These are phyloP conservation scores for Brachypteracias leptosomus DNA, from an alignment of 2,113 vertebrate genomes.

Conservation along the genomic window DNA sequence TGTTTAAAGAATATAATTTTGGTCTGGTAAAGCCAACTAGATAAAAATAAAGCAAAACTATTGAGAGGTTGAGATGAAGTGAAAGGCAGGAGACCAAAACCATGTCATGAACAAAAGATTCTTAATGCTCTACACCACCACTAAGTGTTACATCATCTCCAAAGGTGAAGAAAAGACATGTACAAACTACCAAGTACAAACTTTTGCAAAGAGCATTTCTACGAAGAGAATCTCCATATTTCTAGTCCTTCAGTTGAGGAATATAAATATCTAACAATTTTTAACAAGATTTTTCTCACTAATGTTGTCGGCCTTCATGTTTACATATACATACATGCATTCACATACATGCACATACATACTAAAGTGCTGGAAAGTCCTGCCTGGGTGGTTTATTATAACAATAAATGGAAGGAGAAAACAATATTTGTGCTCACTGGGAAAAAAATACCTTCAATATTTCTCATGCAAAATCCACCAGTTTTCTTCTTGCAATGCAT, in stretches of 20 bases:
- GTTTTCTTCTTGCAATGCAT: neutral
- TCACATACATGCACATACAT: neutral
- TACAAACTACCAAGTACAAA: neutral
- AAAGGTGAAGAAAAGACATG: neutral
- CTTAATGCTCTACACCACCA: neutral
- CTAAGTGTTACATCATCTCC: neutral
- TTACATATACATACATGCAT: accelerated
- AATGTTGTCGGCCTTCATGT: neutral
- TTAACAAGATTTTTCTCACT: neutral
- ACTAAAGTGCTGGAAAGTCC: neutral
- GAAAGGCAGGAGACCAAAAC: neutral
- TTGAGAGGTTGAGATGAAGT: neutral
- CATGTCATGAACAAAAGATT: neutral
- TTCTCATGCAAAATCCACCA: neutral
- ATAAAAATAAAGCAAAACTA: neutral
- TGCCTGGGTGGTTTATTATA: neutral
- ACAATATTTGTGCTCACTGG: neutral
- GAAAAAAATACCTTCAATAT: neutral
- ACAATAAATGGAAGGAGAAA: neutral
- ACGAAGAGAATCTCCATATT: neutral
- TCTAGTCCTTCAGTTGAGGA: neutral
- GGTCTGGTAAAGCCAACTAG: neutral
- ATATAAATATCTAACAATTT: neutral
- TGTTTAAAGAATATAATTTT: neutral
- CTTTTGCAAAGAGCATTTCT: neutral